Evolutionary conservation across 2,113 vertebrate genomes (phyloP), one percentile per base, ranked within the genome.

Genomic region (Stigmatopora argus): DNA sequence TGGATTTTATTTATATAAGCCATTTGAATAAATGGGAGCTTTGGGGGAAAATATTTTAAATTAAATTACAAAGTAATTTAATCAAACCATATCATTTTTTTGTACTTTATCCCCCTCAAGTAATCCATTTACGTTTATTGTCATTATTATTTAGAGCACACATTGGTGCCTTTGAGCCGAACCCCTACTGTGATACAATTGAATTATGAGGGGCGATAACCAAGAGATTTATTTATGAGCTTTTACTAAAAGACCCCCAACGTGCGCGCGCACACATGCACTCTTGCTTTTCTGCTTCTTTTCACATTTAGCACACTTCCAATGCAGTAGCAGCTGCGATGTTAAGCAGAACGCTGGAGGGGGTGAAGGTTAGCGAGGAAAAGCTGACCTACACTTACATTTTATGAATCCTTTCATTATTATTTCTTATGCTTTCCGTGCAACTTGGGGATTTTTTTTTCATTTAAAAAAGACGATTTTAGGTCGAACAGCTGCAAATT

Each of bases 281-380:
- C 77, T 81, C 76, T 73, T 67, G 59, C 71, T 21, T 83, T 90
- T 88, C 78, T 85, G 89, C 86, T 86, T 84, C 84, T 84, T 73
- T 86, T 87, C 83, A 85, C 82, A 90, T 90, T 86, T 86, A 85
- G 87, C 80, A 86, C 87, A 86, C 66, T 82, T 85, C 71, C 72
- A 85, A 78, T 78, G 70, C 62, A 71, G 71, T 65, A 85, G 80
- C 89, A 88, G 87, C 87, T 89, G 86, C 76, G 81, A 72, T 18
- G 77, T 67, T 74, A 85, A 86, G 77, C 83, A 85, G 67, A 19
- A 82, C 71, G 82, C 86, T 70, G 44, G 67, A 88, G 83, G 86
- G 83, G 77, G 73, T 83, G 75, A 82, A 83, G 80, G 86, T 81
- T 79, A 82, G 84, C 60, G 57, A 78, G 73, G 65, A 71, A 80